Evolutionary conservation across 2,888 invertebrate genomes (phyloP).

Genomic region (Ceriagrion tenellum): DNA sequence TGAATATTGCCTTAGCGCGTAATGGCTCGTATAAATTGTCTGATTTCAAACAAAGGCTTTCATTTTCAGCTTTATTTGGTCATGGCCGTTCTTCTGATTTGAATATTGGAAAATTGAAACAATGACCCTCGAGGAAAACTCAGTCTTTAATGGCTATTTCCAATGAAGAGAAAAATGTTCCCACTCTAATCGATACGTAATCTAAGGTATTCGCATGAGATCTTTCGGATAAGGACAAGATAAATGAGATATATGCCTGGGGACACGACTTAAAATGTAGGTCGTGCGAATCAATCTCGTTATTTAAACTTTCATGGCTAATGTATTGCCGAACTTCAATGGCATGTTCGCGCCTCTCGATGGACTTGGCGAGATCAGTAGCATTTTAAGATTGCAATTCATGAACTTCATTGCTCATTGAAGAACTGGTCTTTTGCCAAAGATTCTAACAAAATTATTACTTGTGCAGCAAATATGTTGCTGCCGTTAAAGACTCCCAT

Average conservation of each 20-base stretch:
- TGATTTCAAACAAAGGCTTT: not conserved
- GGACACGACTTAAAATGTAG: not conserved
- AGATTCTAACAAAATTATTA: not conserved
- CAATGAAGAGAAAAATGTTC: not conserved
- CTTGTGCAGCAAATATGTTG: not conserved
- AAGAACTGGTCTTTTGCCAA: not conserved
- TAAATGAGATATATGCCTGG: not conserved
- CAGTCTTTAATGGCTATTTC: not conserved
- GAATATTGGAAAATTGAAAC: not conserved
- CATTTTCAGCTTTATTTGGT: conserved; percentile 31
- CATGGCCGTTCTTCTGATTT: conserved; percentile 9
- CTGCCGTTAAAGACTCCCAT: not conserved
- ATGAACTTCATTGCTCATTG: not conserved
- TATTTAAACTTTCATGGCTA: not conserved
- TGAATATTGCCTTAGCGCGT: not conserved
- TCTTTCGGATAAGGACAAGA: not conserved
- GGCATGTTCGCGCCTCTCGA: not conserved
- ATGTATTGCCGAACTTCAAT: not conserved
- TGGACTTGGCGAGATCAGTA: not conserved
- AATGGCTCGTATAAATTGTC: not conserved
- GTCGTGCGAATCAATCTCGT: not conserved
- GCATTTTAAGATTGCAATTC: not conserved
- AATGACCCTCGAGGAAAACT: not conserved
- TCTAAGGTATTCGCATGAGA: not conserved
- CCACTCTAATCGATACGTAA: not conserved